Base-by-base conservation (phyloP, 2,797 vertebrate species). In the Rhinatrema bivittatum region DNA sequence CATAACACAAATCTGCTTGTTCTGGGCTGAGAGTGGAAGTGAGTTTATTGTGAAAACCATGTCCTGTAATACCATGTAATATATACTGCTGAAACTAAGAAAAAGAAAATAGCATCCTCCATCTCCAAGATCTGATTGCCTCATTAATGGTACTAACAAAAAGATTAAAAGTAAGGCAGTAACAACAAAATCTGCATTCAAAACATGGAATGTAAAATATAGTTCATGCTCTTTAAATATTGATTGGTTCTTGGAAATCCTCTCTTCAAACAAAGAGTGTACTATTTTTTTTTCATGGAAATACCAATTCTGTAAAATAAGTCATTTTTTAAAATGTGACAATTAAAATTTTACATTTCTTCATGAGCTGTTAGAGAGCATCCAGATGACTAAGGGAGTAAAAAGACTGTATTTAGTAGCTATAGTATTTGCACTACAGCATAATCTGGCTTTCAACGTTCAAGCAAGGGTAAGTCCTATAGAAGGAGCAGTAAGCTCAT, bases 231-330 rank as follows among this genome's bases (percentile, higher is more conserved):
- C 20, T n/a, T 15, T 10, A 22, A 40, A 3, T 13, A 13, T 5
- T 1, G 0, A 10, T 4, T 2, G 2, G 42, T 36, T 7, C 17
- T 28, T 35, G 22, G n/a, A 3, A 4, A 3, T 8, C 4, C 14
- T 20, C 31, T 31, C 0, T 0, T 20, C 22, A 35, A 37, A 20
- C n/a, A 37, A 35, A 44, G 3, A 0, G 3, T 17, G 2, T 9
- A 2, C 11, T 40, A 2, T 10, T 20, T 11, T 19, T 11, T 19
- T 46, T 5, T 9, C 36, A 11, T 15, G 15, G 13, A 31, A n/a
- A 17, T 25, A 14, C 23, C 19, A 25, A 11, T 9, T 19, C 32
- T 25, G 6, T 22, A 42, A 16, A 12, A 28, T 10, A 19, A 39
- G 5, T 8, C 4, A n/a, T 28, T 25, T 30, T 43, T 49, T 37